Conservation (phyloP, 2,113 vertebrate species). For the Sebastes schlegelii region DNA sequence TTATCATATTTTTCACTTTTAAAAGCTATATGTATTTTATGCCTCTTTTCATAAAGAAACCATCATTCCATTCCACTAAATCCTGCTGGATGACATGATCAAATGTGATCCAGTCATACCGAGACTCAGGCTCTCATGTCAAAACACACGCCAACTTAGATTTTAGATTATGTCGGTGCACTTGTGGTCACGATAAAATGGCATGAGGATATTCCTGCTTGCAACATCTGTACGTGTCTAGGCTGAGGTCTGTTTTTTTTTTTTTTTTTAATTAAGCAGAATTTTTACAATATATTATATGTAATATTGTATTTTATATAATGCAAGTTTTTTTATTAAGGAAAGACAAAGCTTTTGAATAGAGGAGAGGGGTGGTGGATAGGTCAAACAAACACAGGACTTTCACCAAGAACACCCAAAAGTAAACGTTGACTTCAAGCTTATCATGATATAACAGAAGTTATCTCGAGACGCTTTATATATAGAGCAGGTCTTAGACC, state of each 20-base stretch:
- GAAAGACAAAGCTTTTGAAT: background rate
- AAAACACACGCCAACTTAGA: background rate
- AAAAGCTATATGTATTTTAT: background rate
- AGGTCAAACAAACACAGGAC: no score
- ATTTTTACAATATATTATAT: no score
- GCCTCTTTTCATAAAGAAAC: background rate
- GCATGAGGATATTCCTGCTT: background rate
- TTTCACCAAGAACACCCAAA: no score
- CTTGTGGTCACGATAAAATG: background rate
- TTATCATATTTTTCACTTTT: background rate
- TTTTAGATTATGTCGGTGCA: background rate
- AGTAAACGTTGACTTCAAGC: no score
- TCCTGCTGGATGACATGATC: background rate
- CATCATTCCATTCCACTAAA: background rate
- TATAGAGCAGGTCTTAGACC: no score
- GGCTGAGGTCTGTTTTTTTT: background rate
- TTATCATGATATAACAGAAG: no score
- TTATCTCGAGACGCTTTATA: no score
- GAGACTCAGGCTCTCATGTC: background rate
- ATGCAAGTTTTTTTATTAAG: background rate
- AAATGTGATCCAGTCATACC: background rate
- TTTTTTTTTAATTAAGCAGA: no score
- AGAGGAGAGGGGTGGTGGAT: background rate
- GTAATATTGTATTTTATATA: no score
- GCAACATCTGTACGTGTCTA: background rate